Evolutionary conservation across 2,888 invertebrate genomes (phyloP).

Genomic region (Cheiracanthium punctorium): DNA sequence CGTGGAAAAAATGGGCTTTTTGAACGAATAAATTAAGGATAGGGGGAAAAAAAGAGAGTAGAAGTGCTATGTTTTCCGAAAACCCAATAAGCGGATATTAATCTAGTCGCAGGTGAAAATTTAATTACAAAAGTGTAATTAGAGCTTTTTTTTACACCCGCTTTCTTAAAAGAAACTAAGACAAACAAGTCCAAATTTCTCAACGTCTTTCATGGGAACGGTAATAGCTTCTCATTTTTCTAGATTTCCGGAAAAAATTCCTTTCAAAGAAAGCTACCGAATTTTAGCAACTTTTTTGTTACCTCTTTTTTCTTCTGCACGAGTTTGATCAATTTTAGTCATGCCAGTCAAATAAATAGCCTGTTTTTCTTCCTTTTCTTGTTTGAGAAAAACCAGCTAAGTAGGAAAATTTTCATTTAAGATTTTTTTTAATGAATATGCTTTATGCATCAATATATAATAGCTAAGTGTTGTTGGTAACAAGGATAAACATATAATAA

Average conservation of each 20-base stretch:
- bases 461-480: too few relatives aligned
- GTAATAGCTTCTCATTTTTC: slow-evolving; percentile 27
- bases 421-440: too few relatives aligned
- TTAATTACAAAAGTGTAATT: slow-evolving; percentile 63
- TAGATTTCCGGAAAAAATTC: not conserved
- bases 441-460: too few relatives aligned
- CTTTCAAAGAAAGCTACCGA: not conserved
- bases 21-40: slow-evolving; percentile 32
- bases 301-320: too few relatives aligned
- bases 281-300: not conserved
- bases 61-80: slow-evolving; percentile 32
- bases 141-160: slow-evolving; percentile 30
- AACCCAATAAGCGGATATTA: slow-evolving; percentile 68
- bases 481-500: too few relatives aligned
- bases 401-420: too few relatives aligned
- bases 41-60: slow-evolving; percentile 1
- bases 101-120: slow-evolving; percentile 54
- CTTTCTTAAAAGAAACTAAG: slow-evolving; percentile 30
- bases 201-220: slow-evolving; percentile 24
- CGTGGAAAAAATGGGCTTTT: slow-evolving; percentile 25
- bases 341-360: too few relatives aligned
- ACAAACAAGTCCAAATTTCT: slow-evolving; percentile 54
- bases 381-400: too few relatives aligned
- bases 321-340: too few relatives aligned
- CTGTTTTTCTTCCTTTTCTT: too few relatives aligned